These are phyloP conservation scores for Dryobates pubescens DNA, from an alignment of 2,797 vertebrate species.

Conservation along the genomic window DNA sequence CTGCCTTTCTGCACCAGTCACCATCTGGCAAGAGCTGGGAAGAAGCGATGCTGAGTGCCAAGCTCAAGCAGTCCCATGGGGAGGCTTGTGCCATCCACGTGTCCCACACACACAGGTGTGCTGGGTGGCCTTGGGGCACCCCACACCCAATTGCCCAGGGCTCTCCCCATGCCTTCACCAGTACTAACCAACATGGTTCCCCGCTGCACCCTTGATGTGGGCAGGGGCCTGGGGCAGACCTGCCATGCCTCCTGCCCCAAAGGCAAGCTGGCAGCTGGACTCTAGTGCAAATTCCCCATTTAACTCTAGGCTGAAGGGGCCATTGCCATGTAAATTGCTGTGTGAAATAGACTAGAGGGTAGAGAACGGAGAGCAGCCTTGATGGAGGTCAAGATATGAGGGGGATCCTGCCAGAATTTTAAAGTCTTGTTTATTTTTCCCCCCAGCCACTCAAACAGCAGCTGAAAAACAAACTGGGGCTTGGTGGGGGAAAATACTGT, in stretches of 20 bases:
- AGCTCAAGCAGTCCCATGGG: not conserved
- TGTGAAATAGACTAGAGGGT: not conserved
- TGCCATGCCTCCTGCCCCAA: not conserved
- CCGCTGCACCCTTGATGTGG: not conserved
- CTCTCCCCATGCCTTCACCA: not conserved
- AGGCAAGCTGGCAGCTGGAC: not conserved
- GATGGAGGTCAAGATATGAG: conserved; percentile 28
- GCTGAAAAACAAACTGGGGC: not conserved
- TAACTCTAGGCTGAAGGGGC: not conserved
- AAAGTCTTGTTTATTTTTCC: not conserved
- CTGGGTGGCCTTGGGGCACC: not conserved
- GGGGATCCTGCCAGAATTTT: not conserved
- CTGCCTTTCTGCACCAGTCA: conserved; percentile 73
- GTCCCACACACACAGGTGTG: fast-evolving
- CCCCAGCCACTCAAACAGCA: not conserved
- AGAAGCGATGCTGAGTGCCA: not conserved
- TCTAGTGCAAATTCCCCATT: not conserved
- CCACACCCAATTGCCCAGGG: not conserved
- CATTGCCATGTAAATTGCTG: conserved; percentile 36
- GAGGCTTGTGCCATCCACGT: not conserved
- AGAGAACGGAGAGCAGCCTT: not conserved
- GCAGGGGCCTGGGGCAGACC: not conserved
- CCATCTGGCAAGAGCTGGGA: conserved; percentile 63
- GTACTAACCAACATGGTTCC: fast-evolving
- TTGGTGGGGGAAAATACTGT: not conserved